Evolutionary conservation across 2,113 vertebrate species (phyloP), one percentile per base, ranked within the genome.

Genomic region (Protomyctophum bolini): DNA sequence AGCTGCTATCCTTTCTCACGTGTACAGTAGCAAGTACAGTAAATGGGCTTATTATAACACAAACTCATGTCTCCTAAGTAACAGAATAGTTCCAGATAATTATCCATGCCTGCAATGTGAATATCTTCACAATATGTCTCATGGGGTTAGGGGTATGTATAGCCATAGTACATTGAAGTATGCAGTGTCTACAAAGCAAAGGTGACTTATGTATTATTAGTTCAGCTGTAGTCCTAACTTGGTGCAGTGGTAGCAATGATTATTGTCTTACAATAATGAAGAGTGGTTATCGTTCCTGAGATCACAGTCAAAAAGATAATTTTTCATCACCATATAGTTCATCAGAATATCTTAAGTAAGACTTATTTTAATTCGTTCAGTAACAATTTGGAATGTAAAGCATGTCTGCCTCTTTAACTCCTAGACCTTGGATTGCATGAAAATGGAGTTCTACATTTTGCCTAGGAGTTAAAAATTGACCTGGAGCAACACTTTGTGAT

Each of bases 361-460:
- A 63, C 15, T 58, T 59, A 50, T 7, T 59, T 45, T 28, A 21
- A 12, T 74, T 75, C 68, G 11, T 45, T 68, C 63, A 55, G 10
- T 70, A 55, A 21, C 21, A 21, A 68, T 75, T 46, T 49, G 9
- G 15, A 57, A 75, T 63, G 66, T 9, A 29, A 52, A 66, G 10
- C 15, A 59, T 15, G 55, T 59, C 33, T 63, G 33, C 33, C 21
- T 65, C 11, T 63, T 4, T 6, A 50, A 63, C 21, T 58, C 68
- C 3, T 41, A 72, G 51, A 48, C 71, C 63, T 41, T 67, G 49
- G n/a, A 71, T 67, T 67, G 45, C 78, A 78, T 29, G 9, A 63
- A 74, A 83, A 77, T 76, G 69, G 70, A 67, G 80, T 67, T 64
- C 54, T 74, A 28, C 66, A 58, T 29, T 70, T 66, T n/a, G 58